Base-by-base conservation (phyloP, 2,888 invertebrate species). In the Ectobius pallidus region DNA sequence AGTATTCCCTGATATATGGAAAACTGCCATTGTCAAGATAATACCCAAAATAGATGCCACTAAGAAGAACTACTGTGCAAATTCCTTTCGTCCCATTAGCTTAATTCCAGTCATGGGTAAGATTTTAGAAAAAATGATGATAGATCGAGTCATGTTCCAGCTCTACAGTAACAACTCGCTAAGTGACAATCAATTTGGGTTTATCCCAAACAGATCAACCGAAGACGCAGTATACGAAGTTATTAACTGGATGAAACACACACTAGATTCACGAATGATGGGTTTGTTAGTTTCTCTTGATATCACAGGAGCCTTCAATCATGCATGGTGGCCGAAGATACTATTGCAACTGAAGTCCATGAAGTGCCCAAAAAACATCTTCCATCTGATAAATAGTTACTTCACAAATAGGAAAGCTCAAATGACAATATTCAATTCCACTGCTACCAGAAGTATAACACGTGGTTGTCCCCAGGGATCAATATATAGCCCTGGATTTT, bases 121-220 rank as follows among this genome's bases (percentile, higher is more conserved):
- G 49, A 42, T 44, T 27, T 18, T 68, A 27, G 49, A 68, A n/a
- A 25, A 49, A 68, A 22, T 25, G 3, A 68, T 27, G 22, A 49
- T 49, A 14, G 20, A 65, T 7, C 18, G 27, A 25, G 22, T 55
- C 22, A 22, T 55, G 55, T 25, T 22, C 20, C 6, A 55, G 4
- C 6, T 55, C 11, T 22, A 25, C 22, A 6, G 6, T 55, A 25
- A 55, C n/a, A 11, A 55, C 6, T 25, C 6, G 3, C 16, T 55
- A 22, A 55, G 9, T 30, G 2, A 30, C 18, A 61, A 61, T n/a
- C 32, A 61, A 2, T 30, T 7, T 61, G 61, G 30, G 1, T 61
- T 30, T 30, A 16, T 4, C 14, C 58, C 22, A 6, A 6, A 22
- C 2, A 58, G 18, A 16, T 58, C 58, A 1, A 58, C 25, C 20